A percentile compares a stretch with the other conserved stretches of the same genome.
phyloP scores from a whole-genome alignment of 2,888 invertebrate genomes.

The Volucella inanis region DNA sequence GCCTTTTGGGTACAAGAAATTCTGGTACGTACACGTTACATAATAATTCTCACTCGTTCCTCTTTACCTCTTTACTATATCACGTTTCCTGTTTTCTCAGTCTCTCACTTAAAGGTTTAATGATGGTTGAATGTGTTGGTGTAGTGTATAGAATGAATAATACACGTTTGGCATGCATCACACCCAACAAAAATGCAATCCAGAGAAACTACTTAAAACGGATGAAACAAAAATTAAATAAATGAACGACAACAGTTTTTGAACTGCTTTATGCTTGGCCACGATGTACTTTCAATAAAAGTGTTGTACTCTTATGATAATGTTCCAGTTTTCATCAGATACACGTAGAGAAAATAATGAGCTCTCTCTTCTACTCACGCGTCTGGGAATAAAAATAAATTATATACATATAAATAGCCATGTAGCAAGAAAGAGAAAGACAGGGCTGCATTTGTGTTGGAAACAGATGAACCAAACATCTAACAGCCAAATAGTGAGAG shows the following conservation, averaged over 20 bases:
- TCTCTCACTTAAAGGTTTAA: slow-evolving; percentile 36
- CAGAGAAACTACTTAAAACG: slow-evolving; percentile 19
- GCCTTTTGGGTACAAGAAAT: slow-evolving; percentile 46
- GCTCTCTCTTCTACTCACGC: slow-evolving; percentile 15
- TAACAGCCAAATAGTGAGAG: background rate
- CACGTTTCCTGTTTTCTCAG: background rate
- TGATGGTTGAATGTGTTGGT: slow-evolving; percentile 25
- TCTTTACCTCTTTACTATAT: background rate
- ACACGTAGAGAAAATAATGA: slow-evolving; percentile 25
- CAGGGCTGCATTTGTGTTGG: background rate
- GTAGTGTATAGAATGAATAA: slow-evolving; percentile 17
- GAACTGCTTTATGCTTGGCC: slow-evolving; percentile 52
- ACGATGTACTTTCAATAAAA: slow-evolving; percentile 31
- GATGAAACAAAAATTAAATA: slow-evolving; percentile 1
- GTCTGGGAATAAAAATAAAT: background rate
- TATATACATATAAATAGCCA: background rate
- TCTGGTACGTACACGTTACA: slow-evolving; percentile 59
- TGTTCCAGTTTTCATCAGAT: slow-evolving; percentile 13
- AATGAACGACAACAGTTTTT: slow-evolving; percentile 13
- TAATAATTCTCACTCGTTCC: slow-evolving; percentile 51
- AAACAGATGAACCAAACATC: background rate
- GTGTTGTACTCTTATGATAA: slow-evolving; percentile 51
- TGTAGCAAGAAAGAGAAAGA: slow-evolving; percentile 8
- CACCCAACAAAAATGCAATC: slow-evolving; percentile 66
- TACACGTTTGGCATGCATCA: slow-evolving; percentile 58